These are phyloP conservation scores for Nycticryphes semicollaris DNA, from an alignment of 2,113 vertebrate species.

Conservation along the genomic window DNA sequence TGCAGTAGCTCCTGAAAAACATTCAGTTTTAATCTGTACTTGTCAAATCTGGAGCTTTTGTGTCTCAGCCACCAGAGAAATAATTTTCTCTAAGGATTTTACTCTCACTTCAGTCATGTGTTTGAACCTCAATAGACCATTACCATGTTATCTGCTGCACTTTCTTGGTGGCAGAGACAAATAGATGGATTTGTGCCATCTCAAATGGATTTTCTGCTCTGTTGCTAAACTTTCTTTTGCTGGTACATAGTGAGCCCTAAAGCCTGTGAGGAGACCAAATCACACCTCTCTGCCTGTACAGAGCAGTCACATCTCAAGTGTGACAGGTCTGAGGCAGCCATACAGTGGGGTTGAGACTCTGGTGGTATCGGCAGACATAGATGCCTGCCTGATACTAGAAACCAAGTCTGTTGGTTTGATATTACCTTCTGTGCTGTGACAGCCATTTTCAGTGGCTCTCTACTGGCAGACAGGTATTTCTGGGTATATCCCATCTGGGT, in stretches of 20 bases:
- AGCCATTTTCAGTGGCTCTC: not conserved
- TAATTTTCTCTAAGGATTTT: not conserved
- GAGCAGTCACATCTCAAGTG: rapidly evolving
- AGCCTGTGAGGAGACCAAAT: not conserved
- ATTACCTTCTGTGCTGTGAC: not conserved
- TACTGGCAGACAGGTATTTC: not conserved
- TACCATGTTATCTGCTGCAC: not conserved
- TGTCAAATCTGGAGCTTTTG: not conserved
- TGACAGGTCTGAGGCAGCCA: not conserved
- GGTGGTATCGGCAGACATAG: not conserved
- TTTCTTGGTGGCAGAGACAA: not conserved
- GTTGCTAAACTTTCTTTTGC: not conserved
- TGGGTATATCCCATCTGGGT: not conserved
- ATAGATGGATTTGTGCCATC: not conserved
- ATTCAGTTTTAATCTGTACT: not conserved
- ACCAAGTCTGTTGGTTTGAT: not conserved
- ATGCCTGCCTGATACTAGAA: not conserved
- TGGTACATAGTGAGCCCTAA: not conserved
- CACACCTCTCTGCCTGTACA: not conserved
- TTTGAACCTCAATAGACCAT: not conserved
- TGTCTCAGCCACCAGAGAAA: not conserved
- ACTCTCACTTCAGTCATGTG: not conserved
- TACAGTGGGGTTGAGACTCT: not conserved
- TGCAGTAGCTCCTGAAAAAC: not conserved
- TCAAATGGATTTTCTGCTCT: not conserved